These are phyloP conservation scores for Drosophila ambigua DNA, from an alignment of 1,140 invertebrate genomes.

Conservation along the genomic window DNA sequence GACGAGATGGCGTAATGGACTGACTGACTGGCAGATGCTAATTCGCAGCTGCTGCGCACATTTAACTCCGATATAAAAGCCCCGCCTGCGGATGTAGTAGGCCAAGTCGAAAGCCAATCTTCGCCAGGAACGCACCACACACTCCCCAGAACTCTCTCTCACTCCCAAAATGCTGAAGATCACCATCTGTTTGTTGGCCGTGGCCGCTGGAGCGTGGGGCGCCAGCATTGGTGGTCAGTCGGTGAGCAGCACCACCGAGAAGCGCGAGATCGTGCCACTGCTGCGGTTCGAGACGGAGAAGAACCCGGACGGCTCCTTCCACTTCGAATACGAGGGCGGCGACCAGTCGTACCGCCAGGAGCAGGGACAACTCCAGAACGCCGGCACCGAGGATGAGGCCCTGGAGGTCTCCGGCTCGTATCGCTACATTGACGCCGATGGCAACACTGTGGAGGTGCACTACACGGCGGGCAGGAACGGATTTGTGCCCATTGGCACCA, in stretches of 20 bases:
- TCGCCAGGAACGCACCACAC: conserved; percentile 38
- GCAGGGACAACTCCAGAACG: conserved; percentile 43
- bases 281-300: conserved; percentile 60
- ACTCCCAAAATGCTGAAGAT: conserved; percentile 59
- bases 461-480: conserved; percentile 89
- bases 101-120: conserved; percentile 48
- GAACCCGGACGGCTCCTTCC: conserved; percentile 67
- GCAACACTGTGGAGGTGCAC: conserved; percentile 87
- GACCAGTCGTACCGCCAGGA: conserved; percentile 66
- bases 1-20: conserved; percentile 55
- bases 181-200: conserved; percentile 52
- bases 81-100: conserved; percentile 31
- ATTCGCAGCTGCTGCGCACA: conserved; percentile 53
- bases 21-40: conserved; percentile 41
- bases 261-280: conserved; percentile 50
- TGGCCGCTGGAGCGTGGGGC: conserved; percentile 31
- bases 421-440: conserved; percentile 87
- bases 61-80: conserved; percentile 59
- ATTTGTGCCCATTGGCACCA: conserved; percentile 86
- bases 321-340: conserved; percentile 66
- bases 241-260: conserved; percentile 45
- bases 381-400: conserved; percentile 71
- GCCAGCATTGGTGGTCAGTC: conserved; percentile 40
- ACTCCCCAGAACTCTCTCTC: conserved; percentile 3
- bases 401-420: conserved; percentile 84